phyloP scores from a whole-genome alignment of 2,888 invertebrate genomes.

The Cephus pulcher region DNA sequence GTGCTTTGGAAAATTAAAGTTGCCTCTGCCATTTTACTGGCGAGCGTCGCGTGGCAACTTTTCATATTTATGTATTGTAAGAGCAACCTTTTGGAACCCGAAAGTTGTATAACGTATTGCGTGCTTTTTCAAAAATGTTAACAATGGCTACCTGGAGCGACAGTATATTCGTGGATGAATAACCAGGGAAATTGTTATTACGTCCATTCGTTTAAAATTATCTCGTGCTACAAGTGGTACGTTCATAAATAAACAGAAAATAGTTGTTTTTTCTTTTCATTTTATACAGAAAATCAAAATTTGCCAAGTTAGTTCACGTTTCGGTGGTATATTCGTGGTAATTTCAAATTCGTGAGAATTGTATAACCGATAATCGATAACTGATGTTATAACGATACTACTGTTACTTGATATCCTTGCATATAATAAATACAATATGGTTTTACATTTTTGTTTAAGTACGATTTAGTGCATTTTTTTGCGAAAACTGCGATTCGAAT shows the following conservation, averaged over 20 bases:
- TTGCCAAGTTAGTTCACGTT: background rate
- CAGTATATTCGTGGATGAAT: background rate
- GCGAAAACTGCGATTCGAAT: background rate
- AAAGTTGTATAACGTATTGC: background rate
- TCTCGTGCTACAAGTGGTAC: background rate
- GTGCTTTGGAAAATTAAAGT: background rate
- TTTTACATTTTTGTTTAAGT: background rate
- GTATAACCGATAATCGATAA: too few relatives aligned
- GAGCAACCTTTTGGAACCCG: background rate
- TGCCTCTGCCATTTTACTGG: background rate
- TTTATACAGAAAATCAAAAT: background rate
- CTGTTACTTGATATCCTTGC: too few relatives aligned
- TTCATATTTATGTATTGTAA: background rate
- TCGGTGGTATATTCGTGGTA: background rate
- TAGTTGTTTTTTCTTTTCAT: background rate
- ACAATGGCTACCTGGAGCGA: background rate
- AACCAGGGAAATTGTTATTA: background rate
- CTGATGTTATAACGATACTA: too few relatives aligned
- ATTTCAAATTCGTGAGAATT: background rate
- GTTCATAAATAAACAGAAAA: background rate
- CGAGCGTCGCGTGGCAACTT: background rate
- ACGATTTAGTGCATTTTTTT: background rate
- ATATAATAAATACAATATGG: background rate
- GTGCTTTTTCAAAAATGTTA: background rate
- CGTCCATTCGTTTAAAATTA: background rate